Base-by-base conservation (phyloP, 2,113 vertebrate genomes). In the Fukomys damarensis region DNA sequence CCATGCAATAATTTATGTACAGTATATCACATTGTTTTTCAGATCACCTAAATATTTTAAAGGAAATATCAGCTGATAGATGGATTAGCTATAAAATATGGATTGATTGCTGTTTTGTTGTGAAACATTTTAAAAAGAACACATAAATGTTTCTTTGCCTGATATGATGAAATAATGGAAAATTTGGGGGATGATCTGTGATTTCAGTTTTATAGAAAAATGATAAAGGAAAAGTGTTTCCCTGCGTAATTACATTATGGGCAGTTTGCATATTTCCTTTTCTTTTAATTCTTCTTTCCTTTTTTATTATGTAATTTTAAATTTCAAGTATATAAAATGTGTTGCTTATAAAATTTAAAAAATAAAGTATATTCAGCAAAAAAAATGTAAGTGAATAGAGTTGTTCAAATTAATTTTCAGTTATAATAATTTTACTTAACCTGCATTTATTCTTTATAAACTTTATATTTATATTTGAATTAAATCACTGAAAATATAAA, bases 401-500 rank as follows among this genome's bases (percentile, higher is more conserved):
- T 82, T 24, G 11, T 2, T 65, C 41, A 88, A 54, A 66, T 87
- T 82, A 26, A 49, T n/a, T 68, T 68, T 68, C 66, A 68, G 17
- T 92, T 82, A 22, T 63, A 65, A 38, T 74, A n/a, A 59, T n/a
- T 93, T 93, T 28, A 86, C 66, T 89, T 90, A 88, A 30, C 86
- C 86, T 89, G 65, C 8, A 32, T 92, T 74, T 72, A 54, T 2
- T 96, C 28, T 93, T 93, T 81, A 38, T 46, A 72, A 80, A 72
- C 20, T 52, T 30, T 65, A 66, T 66, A 35, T 66, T 5, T 66
- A 1, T 83, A 77, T 96, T 94, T 91, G 26, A 86, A 35, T 94
- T 17, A 3, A 68, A 61, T 68, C 49, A 65, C 52, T 86, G 38
- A 80, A 38, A 96, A 63, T 24, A 41, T 56, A n/a, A n/a, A 77